phyloP scores from a whole-genome alignment of 1,140 invertebrate genomes.

The Drosophila nikananu region DNA sequence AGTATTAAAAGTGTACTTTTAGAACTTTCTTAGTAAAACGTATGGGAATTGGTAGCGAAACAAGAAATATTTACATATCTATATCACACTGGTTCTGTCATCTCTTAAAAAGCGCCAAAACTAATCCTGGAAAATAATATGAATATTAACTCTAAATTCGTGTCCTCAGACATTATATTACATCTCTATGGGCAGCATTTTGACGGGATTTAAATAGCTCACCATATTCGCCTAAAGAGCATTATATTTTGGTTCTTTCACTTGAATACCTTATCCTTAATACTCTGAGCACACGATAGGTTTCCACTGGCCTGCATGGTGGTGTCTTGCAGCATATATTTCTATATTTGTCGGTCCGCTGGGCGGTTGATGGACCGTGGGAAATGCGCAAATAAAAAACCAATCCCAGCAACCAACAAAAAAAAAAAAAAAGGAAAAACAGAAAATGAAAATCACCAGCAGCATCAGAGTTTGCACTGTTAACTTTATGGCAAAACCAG shows the following conservation, averaged over 20 bases:
- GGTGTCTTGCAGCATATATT: conserved; percentile 10
- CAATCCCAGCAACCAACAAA: conserved; percentile 11
- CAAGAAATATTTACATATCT: too few relatives aligned
- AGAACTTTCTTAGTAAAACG: too few relatives aligned
- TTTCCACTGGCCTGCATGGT: not conserved
- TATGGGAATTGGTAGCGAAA: too few relatives aligned
- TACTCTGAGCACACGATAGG: conserved; percentile 1
- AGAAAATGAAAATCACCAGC: conserved; percentile 1
- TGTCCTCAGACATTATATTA: not conserved
- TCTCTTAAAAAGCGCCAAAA: too few relatives aligned
- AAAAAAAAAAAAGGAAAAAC: not conserved
- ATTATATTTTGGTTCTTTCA: not conserved
- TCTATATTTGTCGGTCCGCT: conserved; percentile 19
- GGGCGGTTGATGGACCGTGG: conserved; percentile 19
- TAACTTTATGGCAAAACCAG: conserved; percentile 16
- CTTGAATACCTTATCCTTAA: not conserved
- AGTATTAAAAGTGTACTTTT: too few relatives aligned
- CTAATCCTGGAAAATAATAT: not conserved
- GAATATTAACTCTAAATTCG: too few relatives aligned
- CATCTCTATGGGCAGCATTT: not conserved
- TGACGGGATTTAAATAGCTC: too few relatives aligned
- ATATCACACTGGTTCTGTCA: too few relatives aligned
- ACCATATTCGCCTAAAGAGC: not conserved
- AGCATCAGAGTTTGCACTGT: conserved; percentile 14
- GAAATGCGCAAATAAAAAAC: conserved; percentile 21